Conservation (phyloP, 2,113 vertebrate species). For the Triplophysa siluroides region DNA sequence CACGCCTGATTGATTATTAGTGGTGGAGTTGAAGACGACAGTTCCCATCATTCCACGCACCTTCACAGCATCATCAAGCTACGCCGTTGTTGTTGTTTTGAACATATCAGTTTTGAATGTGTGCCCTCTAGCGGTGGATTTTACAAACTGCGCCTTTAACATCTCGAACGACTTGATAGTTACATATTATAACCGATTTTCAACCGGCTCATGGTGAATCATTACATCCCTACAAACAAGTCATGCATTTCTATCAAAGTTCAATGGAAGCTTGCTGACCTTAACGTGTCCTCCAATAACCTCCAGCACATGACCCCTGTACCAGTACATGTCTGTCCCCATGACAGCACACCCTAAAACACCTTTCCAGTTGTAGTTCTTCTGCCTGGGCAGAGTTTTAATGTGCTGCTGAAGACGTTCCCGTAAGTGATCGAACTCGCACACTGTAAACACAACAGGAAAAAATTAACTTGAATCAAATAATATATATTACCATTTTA, state of each 20-base stretch:
- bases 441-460: slow-evolving; percentile 67
- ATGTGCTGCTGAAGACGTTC: slow-evolving; percentile 80
- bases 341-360: slow-evolving; percentile 86
- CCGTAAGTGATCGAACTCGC: slow-evolving; percentile 74
- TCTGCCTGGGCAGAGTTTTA: slow-evolving; percentile 79
- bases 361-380: slow-evolving; percentile 85
- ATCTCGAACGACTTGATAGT: too few relatives aligned
- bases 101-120: too few relatives aligned
- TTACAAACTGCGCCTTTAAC: too few relatives aligned
- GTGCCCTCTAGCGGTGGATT: too few relatives aligned
- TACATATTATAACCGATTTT: too few relatives aligned
- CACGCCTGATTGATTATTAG: too few relatives aligned
- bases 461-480: background rate
- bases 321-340: slow-evolving; percentile 87
- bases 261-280: slow-evolving; percentile 66
- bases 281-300: slow-evolving; percentile 72
- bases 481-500: too few relatives aligned
- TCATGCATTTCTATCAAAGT: background rate
- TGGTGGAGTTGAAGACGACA: too few relatives aligned
- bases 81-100: too few relatives aligned
- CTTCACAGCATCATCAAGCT: too few relatives aligned
- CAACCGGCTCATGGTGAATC: background rate
- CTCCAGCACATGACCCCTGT: slow-evolving; percentile 83
- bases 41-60: too few relatives aligned
- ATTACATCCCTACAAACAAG: too few relatives aligned